Evolutionary conservation across 37 sponge, comb jelly and placozoan genomes (phyloP), one percentile per base, ranked within the genome.

Genomic region (Beroe ovata): DNA sequence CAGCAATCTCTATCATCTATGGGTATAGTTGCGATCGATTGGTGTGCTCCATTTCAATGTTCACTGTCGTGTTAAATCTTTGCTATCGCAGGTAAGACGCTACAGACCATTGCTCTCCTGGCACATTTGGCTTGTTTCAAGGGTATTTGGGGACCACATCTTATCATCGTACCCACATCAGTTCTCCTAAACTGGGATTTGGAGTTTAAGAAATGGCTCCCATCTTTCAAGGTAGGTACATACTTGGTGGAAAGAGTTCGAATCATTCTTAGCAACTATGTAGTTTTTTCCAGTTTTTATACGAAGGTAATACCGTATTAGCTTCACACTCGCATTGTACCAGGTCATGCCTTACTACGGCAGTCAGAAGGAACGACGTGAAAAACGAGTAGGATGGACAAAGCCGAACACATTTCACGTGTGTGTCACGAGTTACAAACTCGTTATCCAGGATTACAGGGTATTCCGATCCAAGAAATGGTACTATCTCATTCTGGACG

Each of bases 181-280:
- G 99, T 99, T 39, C 89, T 99, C 58, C 93, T 99, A 28, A 99
- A 99, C 89, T 99, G 99, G 99, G 99, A 99, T 90, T 91, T 89
- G 38, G 99, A 99, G 64, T 88, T 96, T 60, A 99, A 99, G 93
- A 99, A 99, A 66, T 99, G 99, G 99, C 95, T 96, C 28, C 99
- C 99, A n/a, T 96, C 95, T 59, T 95, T 99, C 92, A 99, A 99
- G 89, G 92, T 99, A 42, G n/a, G n/a, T n/a, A n/a, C n/a, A n/a
- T n/a, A n/a, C n/a, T n/a, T n/a, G n/a, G n/a, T n/a, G n/a, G n/a
- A n/a, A n/a, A n/a, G n/a, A n/a, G n/a, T n/a, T n/a, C n/a, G n/a
- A n/a, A n/a, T n/a, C n/a, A n/a, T n/a, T n/a, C n/a, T n/a, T n/a
- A n/a, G n/a, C n/a, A n/a, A n/a, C n/a, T n/a, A n/a, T n/a, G n/a